These are phyloP conservation scores for Hypothenemus hampei DNA, from an alignment of 1,140 invertebrate species.

Conservation along the genomic window DNA sequence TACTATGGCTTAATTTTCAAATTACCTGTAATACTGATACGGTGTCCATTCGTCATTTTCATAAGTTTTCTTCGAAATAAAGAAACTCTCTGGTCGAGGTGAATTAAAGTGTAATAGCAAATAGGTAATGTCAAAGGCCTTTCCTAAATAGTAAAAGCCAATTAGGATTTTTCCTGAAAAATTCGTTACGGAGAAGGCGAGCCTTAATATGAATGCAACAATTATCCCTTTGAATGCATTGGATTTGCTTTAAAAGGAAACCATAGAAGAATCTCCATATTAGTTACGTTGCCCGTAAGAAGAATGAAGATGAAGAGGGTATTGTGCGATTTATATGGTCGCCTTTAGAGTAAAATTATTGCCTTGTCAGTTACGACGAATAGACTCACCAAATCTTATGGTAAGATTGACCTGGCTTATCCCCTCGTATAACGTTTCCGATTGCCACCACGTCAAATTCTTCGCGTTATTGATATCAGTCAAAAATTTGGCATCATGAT, in stretches of 20 bases:
- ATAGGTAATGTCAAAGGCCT: conserved; percentile 96
- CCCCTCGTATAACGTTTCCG: conserved; percentile 93
- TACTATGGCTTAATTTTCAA: not conserved
- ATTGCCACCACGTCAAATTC: conserved; percentile 97
- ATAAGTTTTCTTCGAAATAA: conserved; percentile 83
- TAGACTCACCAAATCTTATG: conserved; percentile 69
- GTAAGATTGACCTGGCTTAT: conserved; percentile 93
- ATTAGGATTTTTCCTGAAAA: not conserved
- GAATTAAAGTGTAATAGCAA: conserved; percentile 90
- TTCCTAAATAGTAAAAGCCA: conserved; percentile 58
- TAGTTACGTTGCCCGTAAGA: not conserved
- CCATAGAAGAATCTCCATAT: conserved; percentile 1
- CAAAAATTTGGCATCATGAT: conserved; percentile 73
- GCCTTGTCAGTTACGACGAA: not conserved
- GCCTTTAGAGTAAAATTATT: not conserved
- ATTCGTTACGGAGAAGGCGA: not conserved
- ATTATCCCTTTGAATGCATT: not conserved
- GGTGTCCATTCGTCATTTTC: conserved; percentile 85
- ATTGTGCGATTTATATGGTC: conserved; percentile 13
- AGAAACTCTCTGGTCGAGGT: conserved; percentile 94
- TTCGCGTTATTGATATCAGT: conserved; percentile 87
- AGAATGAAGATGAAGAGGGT: conserved; percentile 1
- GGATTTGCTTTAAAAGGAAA: conserved; percentile 13
- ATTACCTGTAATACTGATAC: conserved; percentile 91
- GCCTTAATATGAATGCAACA: not conserved